Evolutionary conservation across 2,113 vertebrate species (phyloP).

Genomic region (Leptobrachium leishanense): DNA sequence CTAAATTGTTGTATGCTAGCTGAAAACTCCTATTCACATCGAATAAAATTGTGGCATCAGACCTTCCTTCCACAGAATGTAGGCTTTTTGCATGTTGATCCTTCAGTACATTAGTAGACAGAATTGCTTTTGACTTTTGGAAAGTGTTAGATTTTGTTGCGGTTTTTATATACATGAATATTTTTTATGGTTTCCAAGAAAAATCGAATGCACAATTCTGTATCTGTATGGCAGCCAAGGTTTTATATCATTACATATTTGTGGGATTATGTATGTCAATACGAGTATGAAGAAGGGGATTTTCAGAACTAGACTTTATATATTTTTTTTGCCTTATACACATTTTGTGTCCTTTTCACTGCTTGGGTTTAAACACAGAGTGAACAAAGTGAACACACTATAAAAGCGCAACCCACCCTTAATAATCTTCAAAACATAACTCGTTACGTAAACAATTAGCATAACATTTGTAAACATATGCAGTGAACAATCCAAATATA

Average conservation of each 20-base stretch:
- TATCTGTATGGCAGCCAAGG: slow-evolving; percentile 18
- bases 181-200: slow-evolving; percentile 18
- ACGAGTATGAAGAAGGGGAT: slow-evolving; percentile 4
- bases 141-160: slow-evolving; percentile 32
- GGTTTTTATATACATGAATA: slow-evolving; percentile 35
- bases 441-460: too few relatives aligned
- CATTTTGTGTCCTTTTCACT: too few relatives aligned
- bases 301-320: neutral
- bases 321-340: too few relatives aligned
- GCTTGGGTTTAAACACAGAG: too few relatives aligned
- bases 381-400: too few relatives aligned
- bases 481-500: too few relatives aligned
- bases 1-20: slow-evolving; percentile 1
- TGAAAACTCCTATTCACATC: neutral
- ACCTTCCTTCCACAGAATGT: too few relatives aligned
- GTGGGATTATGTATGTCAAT: slow-evolving; percentile 29
- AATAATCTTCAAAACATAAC: too few relatives aligned
- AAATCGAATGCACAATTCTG: slow-evolving; percentile 15
- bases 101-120: neutral
- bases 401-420: too few relatives aligned
- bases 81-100: neutral
- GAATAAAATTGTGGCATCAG: too few relatives aligned
- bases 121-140: slow-evolving; percentile 29
- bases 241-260: slow-evolving; percentile 31
- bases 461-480: too few relatives aligned